Base-by-base conservation (phyloP, 1,140 invertebrate species). In the Magallana ariakensis region DNA sequence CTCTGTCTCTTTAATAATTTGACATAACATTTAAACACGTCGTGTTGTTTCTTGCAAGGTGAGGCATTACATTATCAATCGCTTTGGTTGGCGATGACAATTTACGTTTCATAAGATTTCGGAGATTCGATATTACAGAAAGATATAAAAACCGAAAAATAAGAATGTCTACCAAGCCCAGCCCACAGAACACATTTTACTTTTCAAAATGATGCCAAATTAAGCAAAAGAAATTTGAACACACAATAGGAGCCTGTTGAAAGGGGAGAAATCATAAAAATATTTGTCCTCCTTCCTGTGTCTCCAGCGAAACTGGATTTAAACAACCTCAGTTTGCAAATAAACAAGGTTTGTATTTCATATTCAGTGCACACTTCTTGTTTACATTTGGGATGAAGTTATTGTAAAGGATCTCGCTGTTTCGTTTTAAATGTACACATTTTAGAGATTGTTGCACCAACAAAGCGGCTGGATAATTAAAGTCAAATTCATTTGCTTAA, bases 231-330 rank as follows among this genome's bases (percentile, higher is more conserved):
- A 46, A 46, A 46, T 75, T 75, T 75, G 6, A 13, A 75, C 66
- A 75, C 26, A 75, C 66, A 75, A 75, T 33, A 75, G 66, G 19
- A 5, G 22, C 22, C 9, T 4, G 26, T 33, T 75, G 66, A 26
- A 75, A 75, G 22, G 66, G 22, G 66, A 13, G 15, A 75, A 75
- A 75, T 75, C 66, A 75, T 75, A 26, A 75, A 75, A 75, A 75
- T 75, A 75, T 75, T 75, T 75, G 66, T 33, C 26, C 66, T 33
- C 33, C 66, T 13, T 75, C 22, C 66, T 26, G 6, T 8, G 66
- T 75, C 26, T 75, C 66, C 66, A 75, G 66, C 66, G 66, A 75
- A 75, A 75, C 66, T 26, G 26, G 22, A 75, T 75, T 26, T 13
- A 75, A 75, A 13, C 19, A 11, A 13, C 26, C 22, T 75, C 15